These are phyloP conservation scores for Apoderus coryli DNA, from an alignment of 2,888 invertebrate genomes.

Conservation along the genomic window DNA sequence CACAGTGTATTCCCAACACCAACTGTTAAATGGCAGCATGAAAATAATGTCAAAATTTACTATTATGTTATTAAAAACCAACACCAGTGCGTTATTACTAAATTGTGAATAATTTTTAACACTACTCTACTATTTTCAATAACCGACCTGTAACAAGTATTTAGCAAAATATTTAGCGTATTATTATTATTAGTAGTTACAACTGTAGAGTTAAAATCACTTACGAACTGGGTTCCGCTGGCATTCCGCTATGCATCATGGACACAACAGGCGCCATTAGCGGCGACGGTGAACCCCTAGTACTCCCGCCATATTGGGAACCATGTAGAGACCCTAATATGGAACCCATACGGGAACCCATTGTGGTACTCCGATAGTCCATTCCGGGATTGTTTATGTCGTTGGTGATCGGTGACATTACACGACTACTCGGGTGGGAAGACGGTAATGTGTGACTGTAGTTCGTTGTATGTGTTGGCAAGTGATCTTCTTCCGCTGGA, in stretches of 20 bases:
- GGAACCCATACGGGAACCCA: slow-evolving; percentile 30
- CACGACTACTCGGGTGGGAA: slow-evolving; percentile 24
- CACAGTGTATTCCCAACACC: slow-evolving; percentile 34
- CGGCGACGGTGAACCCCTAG: slow-evolving; percentile 30
- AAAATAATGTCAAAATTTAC: slow-evolving; percentile 5
- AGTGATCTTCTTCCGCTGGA: slow-evolving; percentile 69
- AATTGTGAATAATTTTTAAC: too few species aligned
- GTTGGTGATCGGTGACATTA: slow-evolving; percentile 33
- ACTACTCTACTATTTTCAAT: too few species aligned
- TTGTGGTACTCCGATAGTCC: slow-evolving; percentile 29
- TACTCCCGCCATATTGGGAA: slow-evolving; percentile 30
- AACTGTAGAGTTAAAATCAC: slow-evolving; percentile 17
- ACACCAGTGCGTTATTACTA: slow-evolving; percentile 1
- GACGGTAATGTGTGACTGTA: slow-evolving; percentile 16
- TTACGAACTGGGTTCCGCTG: slow-evolving; percentile 29
- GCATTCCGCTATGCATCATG: slow-evolving; percentile 28
- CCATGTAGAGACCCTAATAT: slow-evolving; percentile 30
- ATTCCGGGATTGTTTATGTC: slow-evolving; percentile 40
- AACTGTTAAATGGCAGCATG: slow-evolving; percentile 24
- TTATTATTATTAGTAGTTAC: slow-evolving; percentile 10
- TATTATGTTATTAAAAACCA: slow-evolving; percentile 8
- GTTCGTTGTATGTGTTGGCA: slow-evolving; percentile 28
- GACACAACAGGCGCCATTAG: slow-evolving; percentile 30
- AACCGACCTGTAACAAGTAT: not conserved
- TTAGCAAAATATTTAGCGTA: not conserved